phyloP scores from a whole-genome alignment of 2,113 vertebrate genomes.

The Pangasianodon hypophthalmus region DNA sequence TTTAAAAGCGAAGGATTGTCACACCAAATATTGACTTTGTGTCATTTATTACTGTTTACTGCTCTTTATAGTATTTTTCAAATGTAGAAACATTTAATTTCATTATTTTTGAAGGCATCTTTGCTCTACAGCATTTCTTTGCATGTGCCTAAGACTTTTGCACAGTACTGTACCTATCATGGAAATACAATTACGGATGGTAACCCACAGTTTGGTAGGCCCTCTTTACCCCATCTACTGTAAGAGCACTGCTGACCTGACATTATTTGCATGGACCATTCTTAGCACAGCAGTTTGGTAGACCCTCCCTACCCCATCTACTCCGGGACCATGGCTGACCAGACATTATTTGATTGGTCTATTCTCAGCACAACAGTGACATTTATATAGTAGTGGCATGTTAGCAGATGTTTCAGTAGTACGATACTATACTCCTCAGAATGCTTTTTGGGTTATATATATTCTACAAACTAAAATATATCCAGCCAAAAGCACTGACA shows the following conservation, averaged over 20 bases:
- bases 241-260: neutral
- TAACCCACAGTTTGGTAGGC: neutral
- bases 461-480: neutral
- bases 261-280: neutral
- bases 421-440: neutral
- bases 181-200: neutral
- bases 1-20: too few species aligned
- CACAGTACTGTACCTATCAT: neutral
- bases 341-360: neutral
- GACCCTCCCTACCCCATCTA: neutral
- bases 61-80: too few species aligned
- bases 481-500: neutral
- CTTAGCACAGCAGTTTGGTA: neutral
- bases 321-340: neutral
- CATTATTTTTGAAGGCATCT: too few species aligned
- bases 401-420: neutral
- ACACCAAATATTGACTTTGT: too few species aligned
- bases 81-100: too few species aligned
- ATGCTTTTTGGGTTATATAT: neutral
- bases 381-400: neutral
- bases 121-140: too few species aligned
- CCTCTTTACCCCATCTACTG: neutral
- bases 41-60: too few species aligned
- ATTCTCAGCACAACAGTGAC: neutral
- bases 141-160: too few species aligned